Evolutionary conservation across 1,140 invertebrate species (phyloP).

Genomic region (Leptonema lineaticorne): DNA sequence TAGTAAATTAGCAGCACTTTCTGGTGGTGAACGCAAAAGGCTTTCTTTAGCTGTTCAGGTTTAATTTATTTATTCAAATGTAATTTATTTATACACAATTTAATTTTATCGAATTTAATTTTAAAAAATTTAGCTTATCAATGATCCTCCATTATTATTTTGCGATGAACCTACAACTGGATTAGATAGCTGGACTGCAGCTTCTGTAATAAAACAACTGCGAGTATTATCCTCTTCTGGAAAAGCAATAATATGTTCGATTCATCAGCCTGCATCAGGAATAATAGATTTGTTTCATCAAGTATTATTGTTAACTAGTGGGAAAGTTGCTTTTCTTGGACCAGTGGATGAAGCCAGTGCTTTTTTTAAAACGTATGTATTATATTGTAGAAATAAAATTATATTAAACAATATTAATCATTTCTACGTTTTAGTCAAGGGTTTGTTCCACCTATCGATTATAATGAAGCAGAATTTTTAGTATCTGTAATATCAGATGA

Average conservation of each 20-base stretch:
- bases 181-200: constrained; percentile 79
- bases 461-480: constrained; percentile 73
- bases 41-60: constrained; percentile 85
- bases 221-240: constrained; percentile 63
- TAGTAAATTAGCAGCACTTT: constrained; percentile 68
- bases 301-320: constrained; percentile 74
- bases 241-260: constrained; percentile 79
- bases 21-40: constrained; percentile 86
- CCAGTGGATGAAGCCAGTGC: constrained; percentile 59
- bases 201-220: constrained; percentile 70
- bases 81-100: neutral
- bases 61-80: constrained; percentile 28
- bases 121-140: constrained; percentile 59
- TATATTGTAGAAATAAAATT: neutral
- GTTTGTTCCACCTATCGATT: constrained; percentile 63
- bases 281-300: constrained; percentile 81
- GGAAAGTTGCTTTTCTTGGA: constrained; percentile 81
- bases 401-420: neutral
- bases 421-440: constrained; percentile 45
- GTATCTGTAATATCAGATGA: constrained; percentile 49
- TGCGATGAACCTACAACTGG: constrained; percentile 84
- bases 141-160: constrained; percentile 75
- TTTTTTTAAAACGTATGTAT: constrained; percentile 66
- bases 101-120: neutral
- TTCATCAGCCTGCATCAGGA: constrained; percentile 86